A percentile compares a stretch with the other conserved stretches of the same genome.
Evolutionary conservation across 2,888 invertebrate species (phyloP).

Genomic region (Lochmaea crataegi): DNA sequence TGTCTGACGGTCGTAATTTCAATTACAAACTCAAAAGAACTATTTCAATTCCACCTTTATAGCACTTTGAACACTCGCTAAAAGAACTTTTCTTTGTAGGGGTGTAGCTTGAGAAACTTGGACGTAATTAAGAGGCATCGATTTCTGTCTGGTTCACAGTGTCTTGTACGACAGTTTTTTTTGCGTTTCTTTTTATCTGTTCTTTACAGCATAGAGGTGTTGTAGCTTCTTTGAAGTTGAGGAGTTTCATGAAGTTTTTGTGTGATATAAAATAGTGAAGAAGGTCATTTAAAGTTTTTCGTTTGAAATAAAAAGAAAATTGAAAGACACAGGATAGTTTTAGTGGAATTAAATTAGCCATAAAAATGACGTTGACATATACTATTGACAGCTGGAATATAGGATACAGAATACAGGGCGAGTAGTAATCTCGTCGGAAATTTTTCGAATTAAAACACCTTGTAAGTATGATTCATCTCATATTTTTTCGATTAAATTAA

Average conservation of each 20-base stretch:
- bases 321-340: too few species aligned
- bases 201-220: slow-evolving; percentile 4
- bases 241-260: too few species aligned
- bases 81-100: slow-evolving; percentile 26
- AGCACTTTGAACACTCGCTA: slow-evolving; percentile 18
- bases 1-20: slow-evolving; percentile 28
- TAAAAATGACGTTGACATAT: too few species aligned
- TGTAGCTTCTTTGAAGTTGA: slow-evolving; percentile 14
- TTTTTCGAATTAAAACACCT: too few species aligned
- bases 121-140: slow-evolving; percentile 29
- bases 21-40: slow-evolving; percentile 28
- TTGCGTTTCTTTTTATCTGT: slow-evolving; percentile 4
- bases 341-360: too few species aligned
- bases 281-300: not conserved
- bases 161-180: slow-evolving; percentile 18
- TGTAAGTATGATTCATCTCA: too few species aligned
- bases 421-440: too few species aligned
- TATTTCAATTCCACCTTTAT: slow-evolving; percentile 33
- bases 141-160: slow-evolving; percentile 22
- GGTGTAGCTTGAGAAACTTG: slow-evolving; percentile 20
- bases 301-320: too few species aligned
- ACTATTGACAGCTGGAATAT: too few species aligned
- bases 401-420: too few species aligned
- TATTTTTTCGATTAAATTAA: too few species aligned
- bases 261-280: not conserved